Base-by-base conservation (phyloP, 1,140 invertebrate genomes). In the Nasonia longicornis region DNA sequence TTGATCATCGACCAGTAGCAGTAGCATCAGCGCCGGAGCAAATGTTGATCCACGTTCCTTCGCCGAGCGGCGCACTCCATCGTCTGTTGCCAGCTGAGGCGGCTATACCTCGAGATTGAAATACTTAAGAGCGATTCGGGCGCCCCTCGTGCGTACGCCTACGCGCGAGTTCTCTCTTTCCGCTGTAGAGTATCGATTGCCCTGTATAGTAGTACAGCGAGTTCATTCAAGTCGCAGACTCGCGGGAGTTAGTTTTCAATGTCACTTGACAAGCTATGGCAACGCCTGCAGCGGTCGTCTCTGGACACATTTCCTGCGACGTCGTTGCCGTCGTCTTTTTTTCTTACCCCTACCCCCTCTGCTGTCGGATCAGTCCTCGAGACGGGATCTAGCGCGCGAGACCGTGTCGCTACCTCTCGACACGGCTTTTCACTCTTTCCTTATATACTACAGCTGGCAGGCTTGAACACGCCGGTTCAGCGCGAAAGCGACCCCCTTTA, bases 1-100 rank as follows among this genome's bases (percentile, higher is more conserved):
- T 73, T 73, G 71, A 73, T 48, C 71, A 73, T 45, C 71, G 22
- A 73, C 71, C 71, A 42, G 38, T 42, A 42, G 7, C 38, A 42
- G 42, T 10, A 12, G 29, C 71, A 48, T 4, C 38, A 35, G 38
- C 38, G 26, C 26, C 1, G 7, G 12, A n/a, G 71, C 26, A 45
- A 73, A 73, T 48, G 42, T 73, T 73, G 71, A 73, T 48, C 22
- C n/a, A 22, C 11, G n/a, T 22, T 42, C 38, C 38, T 42, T 42
- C 8, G 35, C 35, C 35, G 35, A 4, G 35, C 26, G 26, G 26
- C 26, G 26, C 26, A 26, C 26, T 26, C 26, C 26, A 26, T 26
- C 26, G 31, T 35, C 38, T 42, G 8, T 42, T 42, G 4, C 7
- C 38, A 42, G 38, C 38, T 42, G 38, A 42, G 38, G 10, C 38